Conservation (phyloP, 1,140 invertebrate genomes). For the Drosophila prosaltans region DNA sequence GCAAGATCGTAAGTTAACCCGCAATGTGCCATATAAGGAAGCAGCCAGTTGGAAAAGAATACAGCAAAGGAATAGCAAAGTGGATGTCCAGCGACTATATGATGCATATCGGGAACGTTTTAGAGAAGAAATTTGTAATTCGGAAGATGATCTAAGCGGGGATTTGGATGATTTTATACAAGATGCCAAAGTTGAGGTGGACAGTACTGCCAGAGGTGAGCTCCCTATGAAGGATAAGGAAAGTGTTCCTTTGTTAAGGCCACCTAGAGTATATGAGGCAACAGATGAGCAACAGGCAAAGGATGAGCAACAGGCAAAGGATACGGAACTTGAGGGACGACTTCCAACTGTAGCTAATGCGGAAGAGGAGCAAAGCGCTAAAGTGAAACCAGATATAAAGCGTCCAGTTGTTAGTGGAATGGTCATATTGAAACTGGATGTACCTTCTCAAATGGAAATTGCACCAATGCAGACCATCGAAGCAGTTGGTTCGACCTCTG, state of each 20-base stretch:
- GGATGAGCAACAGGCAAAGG: not conserved
- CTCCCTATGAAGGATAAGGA: not conserved
- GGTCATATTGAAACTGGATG: slow-evolving; percentile 21
- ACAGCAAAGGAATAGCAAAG: not conserved
- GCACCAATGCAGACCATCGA: no score
- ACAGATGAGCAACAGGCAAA: not conserved
- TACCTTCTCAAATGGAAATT: not conserved
- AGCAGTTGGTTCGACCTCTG: not conserved
- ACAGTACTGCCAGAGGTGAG: no score
- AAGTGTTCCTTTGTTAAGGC: not conserved
- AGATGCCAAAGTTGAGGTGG: not conserved
- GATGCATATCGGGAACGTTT: slow-evolving; percentile 42
- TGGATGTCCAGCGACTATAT: slow-evolving; percentile 44
- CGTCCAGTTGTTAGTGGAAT: not conserved
- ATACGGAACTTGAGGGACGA: not conserved
- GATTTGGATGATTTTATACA: not conserved
- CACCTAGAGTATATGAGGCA: slow-evolving; percentile 10
- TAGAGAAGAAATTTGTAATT: not conserved
- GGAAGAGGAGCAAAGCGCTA: not conserved
- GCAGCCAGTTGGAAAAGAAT: slow-evolving; percentile 1
- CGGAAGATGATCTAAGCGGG: not conserved
- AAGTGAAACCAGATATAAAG: not conserved
- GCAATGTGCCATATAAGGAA: slow-evolving; percentile 11
- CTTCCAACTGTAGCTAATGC: no score
- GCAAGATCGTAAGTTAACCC: not conserved